phyloP scores from a whole-genome alignment of 2,797 vertebrate genomes.

The Cyprinodon diabolis region DNA sequence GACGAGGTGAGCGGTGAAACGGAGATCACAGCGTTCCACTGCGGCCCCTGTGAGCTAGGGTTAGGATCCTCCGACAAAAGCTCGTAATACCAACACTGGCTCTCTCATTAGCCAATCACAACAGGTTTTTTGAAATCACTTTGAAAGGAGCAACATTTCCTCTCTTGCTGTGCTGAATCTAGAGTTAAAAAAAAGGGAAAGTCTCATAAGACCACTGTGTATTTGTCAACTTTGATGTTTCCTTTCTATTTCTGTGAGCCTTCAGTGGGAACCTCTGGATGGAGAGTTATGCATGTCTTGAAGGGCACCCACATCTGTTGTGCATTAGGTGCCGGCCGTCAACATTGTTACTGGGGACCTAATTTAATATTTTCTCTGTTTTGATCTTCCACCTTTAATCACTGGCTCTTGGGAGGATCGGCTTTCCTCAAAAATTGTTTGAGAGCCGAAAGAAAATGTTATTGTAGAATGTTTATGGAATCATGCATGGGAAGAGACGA shows the following conservation, averaged over 20 bases:
- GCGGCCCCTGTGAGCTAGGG: constrained; percentile 68
- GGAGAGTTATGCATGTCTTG: constrained; percentile 72
- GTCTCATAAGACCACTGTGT: constrained; percentile 67
- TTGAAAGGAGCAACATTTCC: constrained; percentile 59
- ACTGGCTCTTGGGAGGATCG: constrained; percentile 95
- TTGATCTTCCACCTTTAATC: constrained; percentile 99
- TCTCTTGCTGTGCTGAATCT: constrained; percentile 50
- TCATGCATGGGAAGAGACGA: constrained; percentile 89
- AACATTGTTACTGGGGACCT: constrained; percentile 97
- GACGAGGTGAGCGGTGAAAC: constrained; percentile 74
- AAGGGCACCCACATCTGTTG: constrained; percentile 93
- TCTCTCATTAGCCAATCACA: constrained; percentile 73
- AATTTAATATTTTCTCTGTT: constrained; percentile 98
- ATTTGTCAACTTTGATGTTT: constrained; percentile 77
- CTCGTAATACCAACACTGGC: constrained; percentile 66
- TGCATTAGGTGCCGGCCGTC: constrained; percentile 94
- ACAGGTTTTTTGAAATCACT: constrained; percentile 24
- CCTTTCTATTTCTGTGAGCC: constrained; percentile 78
- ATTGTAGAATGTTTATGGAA: constrained; percentile 99
- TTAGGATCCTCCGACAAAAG: constrained; percentile 68
- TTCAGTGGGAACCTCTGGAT: constrained; percentile 73
- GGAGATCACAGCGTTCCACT: constrained; percentile 72
- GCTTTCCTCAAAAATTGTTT: constrained; percentile 96
- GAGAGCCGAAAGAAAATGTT: constrained; percentile 97
- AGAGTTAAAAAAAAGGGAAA: constrained; percentile 44